A percentile compares a stretch with the other conserved stretches of the same genome.
These are phyloP conservation scores for Ommatoiulus sabulosus DNA, from an alignment of 2,888 invertebrate genomes.

Conservation along the genomic window DNA sequence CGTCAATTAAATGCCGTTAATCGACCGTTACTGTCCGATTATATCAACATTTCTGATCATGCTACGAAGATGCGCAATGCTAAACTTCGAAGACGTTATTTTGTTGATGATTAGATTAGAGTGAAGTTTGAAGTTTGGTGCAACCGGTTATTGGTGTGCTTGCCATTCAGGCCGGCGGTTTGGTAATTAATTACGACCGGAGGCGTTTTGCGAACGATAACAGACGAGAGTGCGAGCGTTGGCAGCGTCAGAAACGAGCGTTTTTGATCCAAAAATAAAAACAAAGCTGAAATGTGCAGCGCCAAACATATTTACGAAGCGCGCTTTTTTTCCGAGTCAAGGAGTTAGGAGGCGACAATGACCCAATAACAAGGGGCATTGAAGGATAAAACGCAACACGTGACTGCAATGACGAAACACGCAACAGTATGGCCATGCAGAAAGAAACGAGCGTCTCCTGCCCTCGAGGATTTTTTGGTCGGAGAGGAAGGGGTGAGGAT, in stretches of 20 bases:
- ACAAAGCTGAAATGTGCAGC: background rate
- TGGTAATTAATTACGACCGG: background rate
- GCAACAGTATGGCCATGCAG: slow-evolving; percentile 7
- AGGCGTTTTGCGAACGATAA: slow-evolving; percentile 8
- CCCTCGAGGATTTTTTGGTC: background rate
- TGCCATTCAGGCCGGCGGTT: background rate
- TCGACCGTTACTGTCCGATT: no score
- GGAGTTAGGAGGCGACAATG: slow-evolving; percentile 36
- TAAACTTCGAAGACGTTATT: no score
- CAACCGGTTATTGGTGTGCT: background rate
- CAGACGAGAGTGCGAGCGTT: background rate
- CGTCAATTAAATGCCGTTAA: no score
- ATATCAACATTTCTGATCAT: no score
- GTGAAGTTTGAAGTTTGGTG: background rate
- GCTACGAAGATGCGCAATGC: no score
- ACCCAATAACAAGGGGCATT: slow-evolving; percentile 43
- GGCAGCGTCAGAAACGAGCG: background rate
- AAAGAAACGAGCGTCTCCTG: background rate
- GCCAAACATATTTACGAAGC: slow-evolving; percentile 31
- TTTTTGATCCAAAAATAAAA: background rate
- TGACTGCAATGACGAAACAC: slow-evolving; percentile 15
- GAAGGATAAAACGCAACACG: slow-evolving; percentile 17
- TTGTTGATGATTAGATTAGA: background rate
- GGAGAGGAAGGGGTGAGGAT: slow-evolving; percentile 7
- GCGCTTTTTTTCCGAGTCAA: slow-evolving; percentile 17